These are phyloP conservation scores for Paramormyrops hopkinsi DNA, from an alignment of 2,797 vertebrate species.

Conservation along the genomic window DNA sequence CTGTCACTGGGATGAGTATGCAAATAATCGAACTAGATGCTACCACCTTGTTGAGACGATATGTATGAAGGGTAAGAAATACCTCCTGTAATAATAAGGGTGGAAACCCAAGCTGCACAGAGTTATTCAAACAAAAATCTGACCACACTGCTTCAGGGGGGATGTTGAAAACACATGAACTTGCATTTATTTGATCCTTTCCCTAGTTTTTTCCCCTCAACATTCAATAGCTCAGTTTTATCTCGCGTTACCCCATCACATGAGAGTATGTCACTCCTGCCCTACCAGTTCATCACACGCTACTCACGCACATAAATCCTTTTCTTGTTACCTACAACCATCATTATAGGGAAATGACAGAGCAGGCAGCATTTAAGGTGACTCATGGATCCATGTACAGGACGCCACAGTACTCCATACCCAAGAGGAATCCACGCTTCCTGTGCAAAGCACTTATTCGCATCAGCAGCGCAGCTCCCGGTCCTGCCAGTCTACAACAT, in stretches of 20 bases:
- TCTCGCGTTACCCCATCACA: background rate
- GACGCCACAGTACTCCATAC: background rate
- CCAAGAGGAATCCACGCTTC: background rate
- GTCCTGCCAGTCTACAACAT: background rate
- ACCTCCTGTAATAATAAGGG: background rate
- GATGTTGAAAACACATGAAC: background rate
- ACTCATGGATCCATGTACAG: background rate
- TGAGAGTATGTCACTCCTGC: background rate
- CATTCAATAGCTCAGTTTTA: background rate
- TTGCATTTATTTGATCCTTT: background rate
- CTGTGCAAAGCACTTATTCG: background rate
- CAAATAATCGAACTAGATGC: background rate
- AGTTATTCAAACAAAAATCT: background rate
- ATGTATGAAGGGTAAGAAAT: background rate
- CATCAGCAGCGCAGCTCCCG: background rate
- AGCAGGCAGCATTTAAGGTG: background rate
- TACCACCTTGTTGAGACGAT: background rate
- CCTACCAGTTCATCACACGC: background rate
- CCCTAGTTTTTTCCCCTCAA: background rate
- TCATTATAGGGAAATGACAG: background rate
- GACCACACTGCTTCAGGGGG: background rate
- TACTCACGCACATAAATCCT: background rate
- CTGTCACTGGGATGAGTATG: background rate
- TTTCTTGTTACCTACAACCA: background rate
- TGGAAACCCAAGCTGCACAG: background rate